phyloP scores from a whole-genome alignment of 2,888 invertebrate genomes.

The Luperina testacea region DNA sequence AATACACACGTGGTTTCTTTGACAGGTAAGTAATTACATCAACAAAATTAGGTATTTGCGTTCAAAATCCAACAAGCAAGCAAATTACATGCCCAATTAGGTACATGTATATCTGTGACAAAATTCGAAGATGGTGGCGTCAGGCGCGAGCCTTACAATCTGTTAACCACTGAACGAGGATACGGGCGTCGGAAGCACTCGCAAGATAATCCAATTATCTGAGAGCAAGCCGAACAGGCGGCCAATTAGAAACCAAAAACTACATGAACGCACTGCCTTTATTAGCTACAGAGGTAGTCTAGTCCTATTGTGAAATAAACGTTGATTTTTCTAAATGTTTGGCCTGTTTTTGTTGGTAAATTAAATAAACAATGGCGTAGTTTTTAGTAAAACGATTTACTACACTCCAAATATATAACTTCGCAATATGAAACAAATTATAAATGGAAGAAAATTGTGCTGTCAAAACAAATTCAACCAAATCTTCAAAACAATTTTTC shows the following conservation, averaged over 20 bases:
- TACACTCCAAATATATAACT: background rate
- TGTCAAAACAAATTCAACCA: background rate
- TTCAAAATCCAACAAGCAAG: conserved; percentile 43
- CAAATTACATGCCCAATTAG: conserved; percentile 64
- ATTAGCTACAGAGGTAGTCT: conserved; percentile 55
- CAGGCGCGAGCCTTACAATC: conserved; percentile 61
- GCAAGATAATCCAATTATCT: conserved; percentile 80
- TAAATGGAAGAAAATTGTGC: background rate
- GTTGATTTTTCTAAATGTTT: conserved; percentile 30
- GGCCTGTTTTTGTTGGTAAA: conserved; percentile 5
- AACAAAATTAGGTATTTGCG: conserved; percentile 36
- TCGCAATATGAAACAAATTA: background rate
- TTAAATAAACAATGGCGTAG: background rate
- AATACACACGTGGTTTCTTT: conserved; percentile 9
- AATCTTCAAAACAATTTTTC: background rate
- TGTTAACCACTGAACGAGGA: conserved; percentile 72
- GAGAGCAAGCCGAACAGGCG: conserved; percentile 72
- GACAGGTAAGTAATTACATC: conserved; percentile 35
- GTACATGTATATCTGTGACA: conserved; percentile 65
- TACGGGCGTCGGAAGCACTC: conserved; percentile 72
- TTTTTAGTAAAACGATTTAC: background rate
- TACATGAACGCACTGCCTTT: conserved; percentile 67
- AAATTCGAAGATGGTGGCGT: conserved; percentile 62
- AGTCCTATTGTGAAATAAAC: conserved; percentile 40
- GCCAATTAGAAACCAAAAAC: conserved; percentile 78